phyloP scores from a whole-genome alignment of 2,113 vertebrate genomes.

The Alces alces region DNA sequence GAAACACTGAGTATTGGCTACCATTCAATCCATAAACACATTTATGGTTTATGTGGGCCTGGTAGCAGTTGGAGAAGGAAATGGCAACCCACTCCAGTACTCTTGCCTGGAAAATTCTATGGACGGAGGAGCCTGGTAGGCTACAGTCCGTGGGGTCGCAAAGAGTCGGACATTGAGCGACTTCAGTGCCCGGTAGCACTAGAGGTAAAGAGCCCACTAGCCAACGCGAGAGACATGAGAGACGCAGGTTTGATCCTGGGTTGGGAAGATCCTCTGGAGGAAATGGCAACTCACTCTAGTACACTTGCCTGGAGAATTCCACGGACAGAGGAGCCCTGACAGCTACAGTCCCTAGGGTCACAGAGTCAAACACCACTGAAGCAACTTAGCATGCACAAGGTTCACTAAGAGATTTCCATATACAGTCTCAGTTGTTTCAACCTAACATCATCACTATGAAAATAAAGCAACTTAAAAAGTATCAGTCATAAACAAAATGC shows the following conservation, averaged over 20 bases:
- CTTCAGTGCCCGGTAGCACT: neutral
- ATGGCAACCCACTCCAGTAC: too few relatives aligned
- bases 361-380: neutral
- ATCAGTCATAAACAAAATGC: neutral
- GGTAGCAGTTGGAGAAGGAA: too few relatives aligned
- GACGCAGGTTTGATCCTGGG: neutral
- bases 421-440: neutral
- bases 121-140: too few relatives aligned
- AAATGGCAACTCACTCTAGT: neutral
- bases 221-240: neutral
- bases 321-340: neutral
- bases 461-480: neutral
- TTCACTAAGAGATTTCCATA: neutral
- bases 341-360: neutral
- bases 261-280: neutral
- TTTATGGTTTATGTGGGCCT: neutral
- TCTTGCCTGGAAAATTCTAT: too few relatives aligned
- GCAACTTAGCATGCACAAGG: neutral
- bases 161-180: too few relatives aligned
- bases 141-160: too few relatives aligned
- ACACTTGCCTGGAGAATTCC: neutral
- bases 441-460: neutral
- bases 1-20: neutral
- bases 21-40: neutral
- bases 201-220: neutral